These are phyloP conservation scores for Cenopis cana DNA, from an alignment of 2,888 invertebrate species.

Conservation along the genomic window DNA sequence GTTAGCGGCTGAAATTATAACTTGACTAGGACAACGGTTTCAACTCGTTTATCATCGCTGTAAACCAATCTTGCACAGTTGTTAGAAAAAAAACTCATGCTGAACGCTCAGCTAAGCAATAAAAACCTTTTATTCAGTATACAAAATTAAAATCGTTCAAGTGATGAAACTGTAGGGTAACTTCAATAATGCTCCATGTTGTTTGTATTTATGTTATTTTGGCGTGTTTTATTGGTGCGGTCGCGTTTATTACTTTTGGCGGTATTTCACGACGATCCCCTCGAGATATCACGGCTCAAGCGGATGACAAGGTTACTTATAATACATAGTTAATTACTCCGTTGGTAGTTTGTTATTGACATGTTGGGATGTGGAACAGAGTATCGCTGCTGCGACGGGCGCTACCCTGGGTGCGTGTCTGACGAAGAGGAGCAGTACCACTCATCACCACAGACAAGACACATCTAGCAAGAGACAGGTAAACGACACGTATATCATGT, in stretches of 20 bases:
- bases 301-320: constrained; percentile 8
- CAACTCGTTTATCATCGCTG: background rate
- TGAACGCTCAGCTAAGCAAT: background rate
- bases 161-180: background rate
- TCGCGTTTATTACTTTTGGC: background rate
- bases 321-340: background rate
- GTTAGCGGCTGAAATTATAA: too few relatives aligned
- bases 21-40: too few relatives aligned
- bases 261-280: background rate
- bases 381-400: constrained; percentile 84
- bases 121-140: background rate
- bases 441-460: constrained; percentile 85
- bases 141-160: background rate
- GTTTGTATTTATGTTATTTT: background rate
- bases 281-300: background rate
- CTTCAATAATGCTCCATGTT: background rate
- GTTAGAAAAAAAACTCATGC: background rate
- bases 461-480: constrained; percentile 81
- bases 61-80: background rate
- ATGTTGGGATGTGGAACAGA: constrained; percentile 55
- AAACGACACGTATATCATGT: background rate
- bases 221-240: background rate
- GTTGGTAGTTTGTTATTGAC: constrained; percentile 1
- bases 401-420: constrained; percentile 84
- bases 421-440: constrained; percentile 83